Evolutionary conservation across 2,113 vertebrate genomes (phyloP), one percentile per base, ranked within the genome.

Genomic region (Carassius gibelio): DNA sequence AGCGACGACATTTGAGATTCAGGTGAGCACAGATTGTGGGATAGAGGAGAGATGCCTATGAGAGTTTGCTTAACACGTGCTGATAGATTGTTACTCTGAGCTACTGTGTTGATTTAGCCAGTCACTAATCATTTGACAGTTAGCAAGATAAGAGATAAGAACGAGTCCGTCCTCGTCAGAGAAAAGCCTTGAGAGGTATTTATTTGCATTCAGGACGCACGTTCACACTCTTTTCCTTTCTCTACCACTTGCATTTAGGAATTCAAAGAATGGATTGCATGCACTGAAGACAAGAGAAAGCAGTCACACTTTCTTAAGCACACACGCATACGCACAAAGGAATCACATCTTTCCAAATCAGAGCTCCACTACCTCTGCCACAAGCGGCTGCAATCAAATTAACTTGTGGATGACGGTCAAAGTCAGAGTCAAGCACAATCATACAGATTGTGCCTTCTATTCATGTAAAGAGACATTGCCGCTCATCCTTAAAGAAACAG

Each of bases 371-470:
- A 38, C 42, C 48, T 74, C 62, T 64, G 71, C 62, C 79, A 77
- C 64, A 55, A 75, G 74, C 61, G 83, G 48, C 77, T 75, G n/a
- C 84, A 90, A 89, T 90, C 86, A 90, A 83, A 90, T 84, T 75
- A 88, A 82, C 55, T 42, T 21, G 50, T 10, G 55, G 36, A 50
- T n/a, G 14, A 62, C 61, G 68, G 80, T 85, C 82, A 42, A 10
- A 76, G 66, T 55, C 42, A n/a, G 30, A 50, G 75, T 11, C 71
- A 75, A 62, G 74, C n/a, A 83, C 84, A 88, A 91, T 89, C 86
- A 89, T 23, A 45, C 26, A 57, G 61, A 69, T 30, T 50, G 59
- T 81, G 81, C 62, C 85, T 71, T 83, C 75, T 42, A 48, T 69
- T 85, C 64, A 14, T 72, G 17, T 2, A 81, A 68, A 19, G 9